Evolutionary conservation across 2,797 vertebrate genomes (phyloP).

Genomic region (Siniperca obscura): DNA sequence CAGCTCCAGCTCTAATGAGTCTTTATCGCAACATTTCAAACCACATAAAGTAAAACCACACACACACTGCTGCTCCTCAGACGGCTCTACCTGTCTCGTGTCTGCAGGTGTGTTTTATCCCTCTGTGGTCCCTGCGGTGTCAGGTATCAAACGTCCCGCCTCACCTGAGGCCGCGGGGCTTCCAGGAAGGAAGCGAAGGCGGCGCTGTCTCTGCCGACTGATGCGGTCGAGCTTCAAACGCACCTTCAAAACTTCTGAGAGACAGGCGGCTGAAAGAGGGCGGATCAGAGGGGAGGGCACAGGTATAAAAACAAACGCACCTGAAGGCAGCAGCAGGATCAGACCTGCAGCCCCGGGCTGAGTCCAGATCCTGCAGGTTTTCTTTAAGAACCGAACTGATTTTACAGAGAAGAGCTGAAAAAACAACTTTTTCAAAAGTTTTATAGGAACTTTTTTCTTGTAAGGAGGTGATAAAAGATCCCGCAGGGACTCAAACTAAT

Average conservation of each 20-base stretch:
- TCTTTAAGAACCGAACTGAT: not conserved
- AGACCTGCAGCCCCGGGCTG: no score
- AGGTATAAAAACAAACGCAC: constrained; percentile 51
- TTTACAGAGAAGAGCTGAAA: not conserved
- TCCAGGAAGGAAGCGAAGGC: constrained; percentile 80
- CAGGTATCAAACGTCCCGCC: constrained; percentile 67
- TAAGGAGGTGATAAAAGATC: not conserved
- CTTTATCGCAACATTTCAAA: constrained; percentile 47
- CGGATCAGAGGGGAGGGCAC: constrained; percentile 57
- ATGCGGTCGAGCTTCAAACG: constrained; percentile 83
- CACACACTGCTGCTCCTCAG: not conserved
- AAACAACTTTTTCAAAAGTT: no score
- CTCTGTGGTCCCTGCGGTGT: constrained; percentile 65
- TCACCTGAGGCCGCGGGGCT: constrained; percentile 66
- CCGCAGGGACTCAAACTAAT: no score
- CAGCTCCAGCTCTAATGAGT: constrained; percentile 60
- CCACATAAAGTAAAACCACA: constrained; percentile 68
- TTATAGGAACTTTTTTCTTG: not conserved
- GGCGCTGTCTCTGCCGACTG: constrained; percentile 75
- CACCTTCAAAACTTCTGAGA: constrained; percentile 64
- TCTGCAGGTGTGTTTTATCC: constrained; percentile 74
- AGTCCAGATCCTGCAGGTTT: not conserved
- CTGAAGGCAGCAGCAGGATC: constrained; percentile 48
- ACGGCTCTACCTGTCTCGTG: constrained; percentile 50
- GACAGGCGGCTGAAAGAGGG: constrained; percentile 24